A percentile compares a stretch with the other conserved stretches of the same genome.
phyloP scores from a whole-genome alignment of 2,888 invertebrate species.

The Empis stercorea region DNA sequence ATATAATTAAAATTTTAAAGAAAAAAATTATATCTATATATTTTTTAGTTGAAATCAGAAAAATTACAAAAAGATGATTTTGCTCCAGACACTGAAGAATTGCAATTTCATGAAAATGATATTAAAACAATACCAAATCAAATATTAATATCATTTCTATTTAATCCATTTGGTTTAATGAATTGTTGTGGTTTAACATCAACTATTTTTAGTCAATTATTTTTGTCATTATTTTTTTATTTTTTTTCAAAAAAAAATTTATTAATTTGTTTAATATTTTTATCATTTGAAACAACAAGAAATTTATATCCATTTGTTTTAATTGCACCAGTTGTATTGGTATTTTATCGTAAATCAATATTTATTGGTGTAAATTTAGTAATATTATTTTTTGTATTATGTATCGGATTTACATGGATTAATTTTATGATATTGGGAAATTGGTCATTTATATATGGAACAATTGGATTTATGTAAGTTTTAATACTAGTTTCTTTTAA shows the following conservation, averaged over 20 bases:
- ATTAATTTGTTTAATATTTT: slow-evolving; percentile 47
- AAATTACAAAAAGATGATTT: slow-evolving; percentile 39
- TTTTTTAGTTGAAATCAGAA: slow-evolving; percentile 41
- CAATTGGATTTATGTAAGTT: slow-evolving; percentile 72
- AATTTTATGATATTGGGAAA: slow-evolving; percentile 48
- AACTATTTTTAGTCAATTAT: slow-evolving; percentile 78
- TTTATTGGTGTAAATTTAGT: slow-evolving; percentile 13
- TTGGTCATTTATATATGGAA: slow-evolving; percentile 53
- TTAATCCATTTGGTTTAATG: slow-evolving; percentile 78
- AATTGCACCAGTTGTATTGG: slow-evolving; percentile 65
- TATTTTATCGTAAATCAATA: slow-evolving; percentile 14
- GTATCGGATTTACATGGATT: slow-evolving; percentile 17
- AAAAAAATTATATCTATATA: neutral
- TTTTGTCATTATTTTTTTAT: slow-evolving; percentile 57
- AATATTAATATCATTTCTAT: slow-evolving; percentile 66
- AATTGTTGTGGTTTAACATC: slow-evolving; percentile 84
- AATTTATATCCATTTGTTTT: slow-evolving; percentile 72
- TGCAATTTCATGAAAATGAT: slow-evolving; percentile 35
- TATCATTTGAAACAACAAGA: slow-evolving; percentile 70
- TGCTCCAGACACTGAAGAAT: slow-evolving; percentile 46
- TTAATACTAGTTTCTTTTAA: neutral
- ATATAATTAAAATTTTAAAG: neutral
- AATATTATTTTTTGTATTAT: slow-evolving; percentile 17
- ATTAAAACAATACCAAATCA: slow-evolving; percentile 43
- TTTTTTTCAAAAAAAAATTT: slow-evolving; percentile 53